Evolutionary conservation across 2,888 invertebrate species (phyloP).

Genomic region (Rotaria magnacalcarata): DNA sequence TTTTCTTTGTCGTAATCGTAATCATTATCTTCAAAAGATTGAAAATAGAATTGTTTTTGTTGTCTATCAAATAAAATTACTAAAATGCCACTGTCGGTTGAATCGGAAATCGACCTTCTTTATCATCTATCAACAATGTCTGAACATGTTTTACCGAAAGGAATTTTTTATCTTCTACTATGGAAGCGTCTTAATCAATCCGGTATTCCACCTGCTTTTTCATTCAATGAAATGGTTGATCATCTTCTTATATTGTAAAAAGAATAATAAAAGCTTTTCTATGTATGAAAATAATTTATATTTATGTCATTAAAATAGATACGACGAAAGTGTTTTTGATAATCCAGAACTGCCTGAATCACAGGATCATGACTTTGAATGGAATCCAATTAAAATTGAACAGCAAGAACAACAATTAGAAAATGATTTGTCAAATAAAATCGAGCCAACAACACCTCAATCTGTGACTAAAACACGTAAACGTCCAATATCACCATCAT

Average conservation of each 20-base stretch:
- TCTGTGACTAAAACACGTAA: not conserved
- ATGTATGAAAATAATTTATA: no score
- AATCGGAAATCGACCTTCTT: conserved; percentile 13
- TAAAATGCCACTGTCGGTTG: conserved; percentile 9
- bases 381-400: not conserved
- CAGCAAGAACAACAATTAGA: not conserved
- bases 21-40: not conserved
- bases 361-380: conserved; percentile 15
- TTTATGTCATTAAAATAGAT: not conserved
- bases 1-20: not conserved
- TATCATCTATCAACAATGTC: conserved; percentile 3
- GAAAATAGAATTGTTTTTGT: not conserved
- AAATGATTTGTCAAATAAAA: not conserved
- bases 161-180: conserved; percentile 22
- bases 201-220: not conserved
- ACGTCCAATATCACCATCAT: not conserved
- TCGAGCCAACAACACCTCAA: not conserved
- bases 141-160: conserved; percentile 24
- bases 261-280: no score
- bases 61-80: not conserved
- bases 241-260: conserved; percentile 23
- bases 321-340: conserved; percentile 36
- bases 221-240: conserved; percentile 32
- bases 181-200: conserved; percentile 6
- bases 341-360: conserved; percentile 27